phyloP scores from a whole-genome alignment of 2,113 vertebrate species.

The Silurus asotus region DNA sequence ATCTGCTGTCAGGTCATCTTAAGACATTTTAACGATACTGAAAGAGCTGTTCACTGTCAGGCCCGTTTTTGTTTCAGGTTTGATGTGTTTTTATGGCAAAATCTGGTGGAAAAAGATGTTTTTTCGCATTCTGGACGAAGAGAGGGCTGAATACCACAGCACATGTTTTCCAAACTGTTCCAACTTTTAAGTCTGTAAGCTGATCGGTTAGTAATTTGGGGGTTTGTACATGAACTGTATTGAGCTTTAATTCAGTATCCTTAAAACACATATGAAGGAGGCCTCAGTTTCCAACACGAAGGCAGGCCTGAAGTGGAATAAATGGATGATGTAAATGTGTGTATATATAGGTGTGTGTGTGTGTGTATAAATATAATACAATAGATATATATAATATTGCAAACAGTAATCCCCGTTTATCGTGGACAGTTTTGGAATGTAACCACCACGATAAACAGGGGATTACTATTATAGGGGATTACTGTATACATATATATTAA shows the following conservation, averaged over 20 bases:
- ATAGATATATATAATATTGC: too few species aligned
- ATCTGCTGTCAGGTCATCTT: background rate
- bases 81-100: background rate
- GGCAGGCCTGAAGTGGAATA: background rate
- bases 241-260: background rate
- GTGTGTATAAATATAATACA: too few species aligned
- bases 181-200: background rate
- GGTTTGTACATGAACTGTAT: conserved; percentile 2
- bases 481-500: too few species aligned
- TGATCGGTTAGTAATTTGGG: conserved; percentile 12
- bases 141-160: background rate
- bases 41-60: background rate
- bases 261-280: background rate
- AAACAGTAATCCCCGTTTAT: too few species aligned
- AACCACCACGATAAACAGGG: too few species aligned
- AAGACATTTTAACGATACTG: background rate
- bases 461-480: too few species aligned
- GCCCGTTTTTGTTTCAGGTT: background rate
- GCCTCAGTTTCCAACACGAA: background rate
- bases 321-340: conserved; percentile 36
- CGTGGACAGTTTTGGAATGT: too few species aligned
- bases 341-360: conserved; percentile 16
- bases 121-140: background rate
- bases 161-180: background rate
- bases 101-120: background rate